phyloP scores from a whole-genome alignment of 2,797 vertebrate species.

The Apogon talboti region DNA sequence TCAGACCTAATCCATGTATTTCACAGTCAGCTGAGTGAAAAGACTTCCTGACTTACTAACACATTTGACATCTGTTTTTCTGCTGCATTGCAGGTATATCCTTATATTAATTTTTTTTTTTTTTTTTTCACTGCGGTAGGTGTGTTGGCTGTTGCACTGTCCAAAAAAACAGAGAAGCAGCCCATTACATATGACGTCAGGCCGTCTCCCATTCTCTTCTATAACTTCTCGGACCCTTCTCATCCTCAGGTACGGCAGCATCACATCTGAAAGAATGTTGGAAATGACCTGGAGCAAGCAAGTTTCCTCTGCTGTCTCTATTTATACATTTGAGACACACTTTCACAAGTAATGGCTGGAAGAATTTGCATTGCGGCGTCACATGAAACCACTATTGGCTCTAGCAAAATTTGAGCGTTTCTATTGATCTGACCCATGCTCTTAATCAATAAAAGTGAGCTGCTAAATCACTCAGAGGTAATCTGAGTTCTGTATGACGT shows the following conservation, averaged over 20 bases:
- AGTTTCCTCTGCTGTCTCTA: constrained; percentile 6
- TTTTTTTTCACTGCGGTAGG: constrained; percentile 79
- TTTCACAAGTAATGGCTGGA: constrained; percentile 24
- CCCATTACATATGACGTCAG: constrained; percentile 72
- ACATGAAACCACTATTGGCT: constrained; percentile 43
- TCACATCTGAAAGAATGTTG: background rate
- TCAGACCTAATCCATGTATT: constrained; percentile 13
- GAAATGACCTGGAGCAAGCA: constrained; percentile 16
- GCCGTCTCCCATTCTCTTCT: constrained; percentile 88
- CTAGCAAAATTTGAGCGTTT: constrained; percentile 48
- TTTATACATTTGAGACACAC: constrained; percentile 29
- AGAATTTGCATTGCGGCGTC: constrained; percentile 25
- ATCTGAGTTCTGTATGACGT: constrained; percentile 57
- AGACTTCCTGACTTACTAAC: background rate
- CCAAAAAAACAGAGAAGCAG: constrained; percentile 75
- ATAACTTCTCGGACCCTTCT: constrained; percentile 87
- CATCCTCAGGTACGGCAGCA: constrained; percentile 86
- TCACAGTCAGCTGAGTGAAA: constrained; percentile 1
- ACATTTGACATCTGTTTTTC: background rate
- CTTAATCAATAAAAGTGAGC: constrained; percentile 62
- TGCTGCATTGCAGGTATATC: constrained; percentile 14
- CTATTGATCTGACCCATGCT: constrained; percentile 59
- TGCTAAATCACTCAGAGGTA: constrained; percentile 56
- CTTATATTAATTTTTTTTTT: constrained; percentile 1
- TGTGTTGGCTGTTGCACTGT: constrained; percentile 88